A percentile compares a stretch with the other conserved stretches of the same genome.
Evolutionary conservation across 1,140 invertebrate species (phyloP).

Genomic region (Amphibalanus amphitrite): DNA sequence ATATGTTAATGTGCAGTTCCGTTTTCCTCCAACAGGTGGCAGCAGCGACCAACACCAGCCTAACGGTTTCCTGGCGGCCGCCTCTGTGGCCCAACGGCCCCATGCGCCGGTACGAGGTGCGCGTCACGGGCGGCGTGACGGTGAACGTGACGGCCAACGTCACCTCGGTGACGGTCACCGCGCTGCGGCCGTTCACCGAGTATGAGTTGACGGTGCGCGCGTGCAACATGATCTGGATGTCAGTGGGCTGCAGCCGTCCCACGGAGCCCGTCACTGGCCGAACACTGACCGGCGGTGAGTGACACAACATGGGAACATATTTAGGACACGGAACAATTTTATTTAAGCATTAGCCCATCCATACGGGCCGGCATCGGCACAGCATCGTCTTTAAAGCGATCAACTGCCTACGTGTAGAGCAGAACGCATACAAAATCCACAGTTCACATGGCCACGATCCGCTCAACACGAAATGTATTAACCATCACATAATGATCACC

Average conservation of each 20-base stretch:
- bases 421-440: no score
- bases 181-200: background rate
- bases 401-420: no score
- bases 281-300: background rate
- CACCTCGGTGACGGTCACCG: background rate
- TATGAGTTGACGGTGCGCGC: background rate
- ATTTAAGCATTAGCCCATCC: no score
- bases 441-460: background rate
- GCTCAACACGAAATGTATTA: no score
- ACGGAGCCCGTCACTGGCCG: no score
- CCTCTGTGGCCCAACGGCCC: background rate
- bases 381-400: no score
- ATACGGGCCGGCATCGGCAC: no score
- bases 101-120: background rate
- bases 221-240: background rate
- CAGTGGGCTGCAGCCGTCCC: background rate
- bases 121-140: background rate
- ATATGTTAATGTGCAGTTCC: no score
- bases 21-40: background rate
- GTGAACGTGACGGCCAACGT: background rate
- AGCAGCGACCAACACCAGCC: background rate
- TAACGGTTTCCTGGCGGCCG: background rate
- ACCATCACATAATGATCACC: no score
- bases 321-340: no score
- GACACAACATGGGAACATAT: no score